Base-by-base conservation (phyloP, 1,140 invertebrate species). In the Drosophila rufa region DNA sequence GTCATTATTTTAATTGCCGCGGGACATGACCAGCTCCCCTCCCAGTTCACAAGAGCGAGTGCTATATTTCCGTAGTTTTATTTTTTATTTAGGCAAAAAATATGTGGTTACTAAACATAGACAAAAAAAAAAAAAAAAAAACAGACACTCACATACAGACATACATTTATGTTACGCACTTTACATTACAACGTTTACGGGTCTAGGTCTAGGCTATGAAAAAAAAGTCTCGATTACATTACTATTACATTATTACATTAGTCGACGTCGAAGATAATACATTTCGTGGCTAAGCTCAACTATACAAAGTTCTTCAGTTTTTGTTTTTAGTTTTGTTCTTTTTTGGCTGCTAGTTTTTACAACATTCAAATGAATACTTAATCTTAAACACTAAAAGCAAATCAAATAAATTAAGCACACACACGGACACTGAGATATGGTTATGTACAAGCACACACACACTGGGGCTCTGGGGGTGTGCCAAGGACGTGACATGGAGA, bases 261-360 rank as follows among this genome's bases (percentile, higher is more conserved):
- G 27, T 48, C 19, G 64, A 59, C 47, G 43, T 30, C 64, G 47
- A 56, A 61, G 71, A 59, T 84, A 85, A 84, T 84, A 84, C 82
- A 85, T 71, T 76, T 87, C 53, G 70, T 76, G 75, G 79, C 64
- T 79, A 58, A 66, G 69, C 75, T 86, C 80, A 85, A 67, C 48
- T 84, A 68, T 69, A 58, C 59, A 74, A 36, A 68, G 43, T 64
- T 64, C 17, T 36, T 27, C 2, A 46, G n/a, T 27, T 47, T 33
- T 17, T 67, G 4, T 68, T 12, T n/a, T 43, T 58, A 30, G 27
- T 64, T 51, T 60, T 47, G 27, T 30, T 59, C 45, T 58, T 76
- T 66, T 87, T 89, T 89, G 85, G 81, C 85, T 91, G 81, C 71
- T 87, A 76, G 73, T 91, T 80, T 81, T 73, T 79, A 90, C 86